phyloP scores from a whole-genome alignment of 2,888 invertebrate species.

The Lochmaea capreae region DNA sequence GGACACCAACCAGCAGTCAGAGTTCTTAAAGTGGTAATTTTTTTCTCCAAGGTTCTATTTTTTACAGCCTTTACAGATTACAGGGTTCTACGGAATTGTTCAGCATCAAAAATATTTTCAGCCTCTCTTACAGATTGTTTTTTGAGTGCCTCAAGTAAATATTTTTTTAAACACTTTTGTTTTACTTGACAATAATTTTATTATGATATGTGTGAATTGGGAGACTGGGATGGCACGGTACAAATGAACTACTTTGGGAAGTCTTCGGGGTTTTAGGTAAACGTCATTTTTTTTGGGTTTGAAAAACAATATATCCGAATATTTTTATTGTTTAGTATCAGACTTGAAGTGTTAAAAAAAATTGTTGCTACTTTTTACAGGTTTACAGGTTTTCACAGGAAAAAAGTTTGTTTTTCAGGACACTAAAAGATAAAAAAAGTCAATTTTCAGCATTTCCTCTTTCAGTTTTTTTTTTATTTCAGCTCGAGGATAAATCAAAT shows the following conservation, averaged over 20 bases:
- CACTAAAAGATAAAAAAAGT: slow-evolving; percentile 1
- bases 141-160: slow-evolving; percentile 7
- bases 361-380: slow-evolving; percentile 28
- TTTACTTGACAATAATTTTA: slow-evolving; percentile 8
- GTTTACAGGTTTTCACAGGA: slow-evolving; percentile 35
- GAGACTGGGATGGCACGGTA: too few species aligned
- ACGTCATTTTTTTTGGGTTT: too few species aligned
- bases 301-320: not conserved
- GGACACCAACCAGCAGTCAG: slow-evolving; percentile 51
- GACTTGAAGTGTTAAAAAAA: slow-evolving; percentile 8
- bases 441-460: slow-evolving; percentile 22
- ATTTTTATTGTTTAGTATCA: not conserved
- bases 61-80: slow-evolving; percentile 54
- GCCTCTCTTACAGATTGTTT: slow-evolving; percentile 35
- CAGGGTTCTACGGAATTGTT: slow-evolving; percentile 42
- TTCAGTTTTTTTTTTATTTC: slow-evolving; percentile 40
- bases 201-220: not conserved
- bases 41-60: slow-evolving; percentile 40
- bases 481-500: slow-evolving; percentile 33
- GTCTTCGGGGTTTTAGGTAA: too few species aligned
- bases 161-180: slow-evolving; percentile 25
- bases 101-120: slow-evolving; percentile 30
- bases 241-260: too few species aligned
- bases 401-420: slow-evolving; percentile 24
- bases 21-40: slow-evolving; percentile 41